Percentiles rank a stretch among this genome's conserved stretches.
Evolutionary conservation across 2,888 invertebrate genomes (phyloP).

Genomic region (Caradrina clavipalpis): DNA sequence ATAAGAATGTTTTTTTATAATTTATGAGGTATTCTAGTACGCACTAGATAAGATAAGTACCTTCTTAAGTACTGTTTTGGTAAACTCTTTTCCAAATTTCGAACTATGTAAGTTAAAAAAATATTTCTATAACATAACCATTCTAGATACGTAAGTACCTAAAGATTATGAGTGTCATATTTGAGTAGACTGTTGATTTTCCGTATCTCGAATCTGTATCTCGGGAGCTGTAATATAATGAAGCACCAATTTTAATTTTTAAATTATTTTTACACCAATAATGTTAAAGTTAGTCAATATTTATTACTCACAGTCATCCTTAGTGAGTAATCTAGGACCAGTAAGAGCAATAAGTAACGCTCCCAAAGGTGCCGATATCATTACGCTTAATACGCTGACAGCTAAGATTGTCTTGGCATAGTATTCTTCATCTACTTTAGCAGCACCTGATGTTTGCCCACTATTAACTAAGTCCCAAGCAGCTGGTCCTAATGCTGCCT

Average conservation of each 20-base stretch:
- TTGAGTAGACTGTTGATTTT: constrained; percentile 50
- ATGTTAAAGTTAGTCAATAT: background rate
- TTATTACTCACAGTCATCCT: constrained; percentile 69
- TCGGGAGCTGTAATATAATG: constrained; percentile 44
- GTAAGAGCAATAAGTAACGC: constrained; percentile 93
- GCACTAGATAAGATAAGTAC: no score
- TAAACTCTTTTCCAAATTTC: background rate
- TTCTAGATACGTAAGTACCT: background rate
- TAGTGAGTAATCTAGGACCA: constrained; percentile 91
- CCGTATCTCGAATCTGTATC: constrained; percentile 38
- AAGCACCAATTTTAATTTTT: background rate
- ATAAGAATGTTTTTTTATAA: background rate
- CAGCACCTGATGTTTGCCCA: constrained; percentile 81
- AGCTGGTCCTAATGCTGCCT: constrained; percentile 94
- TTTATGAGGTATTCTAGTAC: no score
- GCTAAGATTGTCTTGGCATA: constrained; percentile 92
- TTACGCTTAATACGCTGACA: constrained; percentile 93
- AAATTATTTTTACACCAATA: no score
- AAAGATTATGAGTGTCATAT: constrained; percentile 29
- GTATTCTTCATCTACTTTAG: constrained; percentile 80
- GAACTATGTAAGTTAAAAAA: background rate
- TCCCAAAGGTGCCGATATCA: constrained; percentile 94
- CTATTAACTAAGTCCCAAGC: constrained; percentile 90
- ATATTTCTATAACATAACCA: background rate
- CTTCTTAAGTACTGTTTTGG: background rate